Conservation (phyloP, 2,113 vertebrate species). For the Puntigrus tetrazona region DNA sequence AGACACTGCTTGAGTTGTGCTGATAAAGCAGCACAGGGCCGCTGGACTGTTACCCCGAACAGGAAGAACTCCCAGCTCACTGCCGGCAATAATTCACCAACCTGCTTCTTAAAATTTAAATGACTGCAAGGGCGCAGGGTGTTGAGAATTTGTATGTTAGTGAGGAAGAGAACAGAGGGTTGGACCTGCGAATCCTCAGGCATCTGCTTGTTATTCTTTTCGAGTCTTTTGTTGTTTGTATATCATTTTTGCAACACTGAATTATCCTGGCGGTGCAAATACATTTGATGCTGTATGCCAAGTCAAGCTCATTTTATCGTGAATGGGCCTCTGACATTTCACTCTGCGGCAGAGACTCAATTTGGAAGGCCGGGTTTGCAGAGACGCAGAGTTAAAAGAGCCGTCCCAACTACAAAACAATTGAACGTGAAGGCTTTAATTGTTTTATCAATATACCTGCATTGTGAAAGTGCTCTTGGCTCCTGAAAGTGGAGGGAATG, state of each 20-base stretch:
- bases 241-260: not conserved
- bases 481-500: constrained; percentile 12
- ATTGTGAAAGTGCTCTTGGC: not conserved
- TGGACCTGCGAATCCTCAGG: not conserved
- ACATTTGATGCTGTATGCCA: not conserved
- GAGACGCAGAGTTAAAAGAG: constrained; percentile 30
- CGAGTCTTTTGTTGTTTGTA: constrained; percentile 11
- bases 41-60: constrained; percentile 23
- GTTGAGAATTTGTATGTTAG: not conserved
- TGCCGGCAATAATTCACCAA: constrained; percentile 49
- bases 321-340: constrained; percentile 27
- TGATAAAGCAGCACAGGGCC: not conserved
- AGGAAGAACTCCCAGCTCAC: constrained; percentile 17
- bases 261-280: constrained; percentile 8
- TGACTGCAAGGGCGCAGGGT: constrained; percentile 22
- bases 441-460: constrained; percentile 7
- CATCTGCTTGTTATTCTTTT: not conserved
- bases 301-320: constrained; percentile 7
- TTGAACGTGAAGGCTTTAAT: constrained; percentile 27
- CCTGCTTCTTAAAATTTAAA: constrained; percentile 37
- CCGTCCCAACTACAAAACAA: constrained; percentile 32
- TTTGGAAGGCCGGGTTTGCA: not conserved
- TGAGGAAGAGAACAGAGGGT: not conserved
- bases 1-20: constrained; percentile 29
- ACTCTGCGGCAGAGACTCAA: constrained; percentile 5